Evolutionary conservation across 2,888 invertebrate genomes (phyloP), one percentile per base, ranked within the genome.

Genomic region (Drosophila mulleri): DNA sequence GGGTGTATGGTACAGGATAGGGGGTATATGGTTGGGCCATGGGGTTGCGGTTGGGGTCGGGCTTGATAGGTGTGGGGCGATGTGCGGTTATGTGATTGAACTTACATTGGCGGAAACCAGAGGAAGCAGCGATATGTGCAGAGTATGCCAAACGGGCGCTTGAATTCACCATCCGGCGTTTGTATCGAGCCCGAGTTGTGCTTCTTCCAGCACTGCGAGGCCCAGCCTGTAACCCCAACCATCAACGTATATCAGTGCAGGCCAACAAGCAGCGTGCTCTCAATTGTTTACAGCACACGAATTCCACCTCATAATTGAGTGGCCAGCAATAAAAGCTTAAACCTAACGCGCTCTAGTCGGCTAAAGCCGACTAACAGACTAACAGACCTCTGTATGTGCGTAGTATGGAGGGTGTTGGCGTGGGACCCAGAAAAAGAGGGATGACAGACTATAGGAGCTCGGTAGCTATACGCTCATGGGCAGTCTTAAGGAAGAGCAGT

Each of bases 91-190:
- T 50, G 47, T 45, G 65, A 69, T 80, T 64, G 76, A 76, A 92
- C 92, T 92, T 85, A 92, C 92, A 92, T 82, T 72, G 92, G 92
- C 65, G 92, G 92, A 86, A 92, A 92, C 92, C 92, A 92, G 76
- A 92, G 80, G 76, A 91, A 91, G 67, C 92, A 92, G 61, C 92
- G 92, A 84, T 92, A 92, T 78, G 92, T 92, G 84, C 92, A 92
- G 80, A 92, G 83, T 85, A 92, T 92, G 63, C 92, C 92, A 75
- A 91, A 91, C 52, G 92, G 92, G 41, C 92, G 91, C 74, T 91
- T 91, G 69, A 92, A 92, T 73, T 92, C 92, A 35, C 92, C 92
- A 75, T 92, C 92, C 58, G 92, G 92, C 81, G 91, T 88, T 78
- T 92, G 92, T 65, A 92, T 92, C 64, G 92, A 92, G 66, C 92